phyloP scores from a whole-genome alignment of 2,797 vertebrate species.

The Galagoides demidoff region DNA sequence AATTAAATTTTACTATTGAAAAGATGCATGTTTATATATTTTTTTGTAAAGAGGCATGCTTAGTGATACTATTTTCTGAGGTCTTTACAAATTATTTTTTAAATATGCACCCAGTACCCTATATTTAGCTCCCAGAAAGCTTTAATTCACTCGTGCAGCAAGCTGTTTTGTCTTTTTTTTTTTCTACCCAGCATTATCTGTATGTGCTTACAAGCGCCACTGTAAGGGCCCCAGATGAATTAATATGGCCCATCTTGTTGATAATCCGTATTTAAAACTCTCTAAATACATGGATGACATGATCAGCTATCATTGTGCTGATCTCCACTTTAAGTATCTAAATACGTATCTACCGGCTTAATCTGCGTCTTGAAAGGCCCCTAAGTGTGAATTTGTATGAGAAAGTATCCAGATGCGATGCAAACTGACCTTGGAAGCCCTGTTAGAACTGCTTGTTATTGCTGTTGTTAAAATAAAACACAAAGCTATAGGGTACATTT shows the following conservation, averaged over 20 bases:
- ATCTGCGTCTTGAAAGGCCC: background rate
- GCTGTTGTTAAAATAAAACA: conserved; percentile 14
- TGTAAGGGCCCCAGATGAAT: background rate
- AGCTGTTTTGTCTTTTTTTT: background rate
- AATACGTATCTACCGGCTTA: background rate
- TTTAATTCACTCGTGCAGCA: background rate
- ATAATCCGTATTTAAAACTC: conserved; percentile 49
- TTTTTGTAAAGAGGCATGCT: background rate
- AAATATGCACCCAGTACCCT: background rate
- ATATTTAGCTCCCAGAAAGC: background rate
- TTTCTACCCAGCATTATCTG: background rate
- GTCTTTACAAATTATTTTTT: conserved; percentile 36
- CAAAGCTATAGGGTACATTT: background rate
- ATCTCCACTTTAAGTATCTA: conserved; percentile 43
- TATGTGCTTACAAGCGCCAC: background rate
- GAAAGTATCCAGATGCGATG: background rate
- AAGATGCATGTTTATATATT: background rate
- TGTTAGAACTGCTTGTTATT: background rate
- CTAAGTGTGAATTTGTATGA: conserved; percentile 49
- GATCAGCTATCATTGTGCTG: conserved; percentile 19
- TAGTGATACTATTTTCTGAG: background rate
- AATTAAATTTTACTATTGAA: background rate
- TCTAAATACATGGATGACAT: conserved; percentile 49
- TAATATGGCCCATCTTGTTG: conserved; percentile 24
- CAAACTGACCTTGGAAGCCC: background rate